Conservation (phyloP, 2,888 invertebrate genomes). For the Brenthis daphne region DNA sequence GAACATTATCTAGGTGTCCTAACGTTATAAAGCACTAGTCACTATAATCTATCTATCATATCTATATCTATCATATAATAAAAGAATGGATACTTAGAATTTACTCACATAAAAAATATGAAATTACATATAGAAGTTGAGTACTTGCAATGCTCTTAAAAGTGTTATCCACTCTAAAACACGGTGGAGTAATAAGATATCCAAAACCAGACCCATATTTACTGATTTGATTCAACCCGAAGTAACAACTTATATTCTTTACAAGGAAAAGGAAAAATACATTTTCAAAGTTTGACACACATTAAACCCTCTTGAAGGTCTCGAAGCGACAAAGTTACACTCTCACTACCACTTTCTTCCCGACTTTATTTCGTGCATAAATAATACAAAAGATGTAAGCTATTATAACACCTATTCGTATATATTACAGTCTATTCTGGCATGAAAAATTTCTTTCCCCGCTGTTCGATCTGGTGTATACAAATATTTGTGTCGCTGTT, state of each 20-base stretch:
- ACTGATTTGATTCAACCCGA: slow-evolving; percentile 7
- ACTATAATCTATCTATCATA: too few species aligned
- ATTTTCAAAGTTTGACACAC: slow-evolving; percentile 32
- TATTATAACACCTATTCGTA: slow-evolving; percentile 33
- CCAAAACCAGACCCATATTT: not conserved
- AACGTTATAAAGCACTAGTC: too few species aligned
- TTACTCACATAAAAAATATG: too few species aligned
- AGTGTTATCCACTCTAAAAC: too few species aligned
- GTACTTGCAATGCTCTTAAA: too few species aligned
- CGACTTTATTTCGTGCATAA: slow-evolving; percentile 33
- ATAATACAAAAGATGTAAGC: slow-evolving; percentile 28
- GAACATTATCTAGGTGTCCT: too few species aligned
- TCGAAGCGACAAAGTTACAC: slow-evolving; percentile 38
- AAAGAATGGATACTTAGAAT: too few species aligned
- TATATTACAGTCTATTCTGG: slow-evolving; percentile 34
- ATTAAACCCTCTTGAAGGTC: slow-evolving; percentile 30
- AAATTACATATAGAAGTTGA: too few species aligned
- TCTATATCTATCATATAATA: too few species aligned
- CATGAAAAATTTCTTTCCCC: slow-evolving; percentile 15
- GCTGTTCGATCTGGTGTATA: slow-evolving; percentile 36
- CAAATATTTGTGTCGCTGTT: slow-evolving; percentile 52
- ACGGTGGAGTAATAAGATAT: not conserved
- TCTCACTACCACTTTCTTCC: slow-evolving; percentile 36
- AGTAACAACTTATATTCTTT: slow-evolving; percentile 3
- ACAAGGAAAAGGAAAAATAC: slow-evolving; percentile 17